These are phyloP conservation scores for Cyclophora albipunctata DNA, from an alignment of 2,888 invertebrate species.

Conservation along the genomic window DNA sequence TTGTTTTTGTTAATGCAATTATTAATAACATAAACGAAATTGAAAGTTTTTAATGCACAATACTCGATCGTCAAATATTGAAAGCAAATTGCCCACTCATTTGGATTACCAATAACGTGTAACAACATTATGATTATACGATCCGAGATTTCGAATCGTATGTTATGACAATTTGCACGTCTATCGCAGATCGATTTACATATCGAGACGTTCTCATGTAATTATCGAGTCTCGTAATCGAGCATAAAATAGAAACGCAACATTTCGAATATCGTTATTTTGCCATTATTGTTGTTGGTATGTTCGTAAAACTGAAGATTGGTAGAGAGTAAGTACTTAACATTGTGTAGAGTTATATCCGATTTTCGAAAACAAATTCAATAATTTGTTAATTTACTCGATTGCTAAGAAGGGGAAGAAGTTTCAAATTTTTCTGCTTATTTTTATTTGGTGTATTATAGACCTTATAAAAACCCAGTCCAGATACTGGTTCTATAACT, in stretches of 20 bases:
- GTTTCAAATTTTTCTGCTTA: no score
- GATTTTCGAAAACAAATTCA: no score
- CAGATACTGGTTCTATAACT: no score
- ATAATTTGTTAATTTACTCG: no score
- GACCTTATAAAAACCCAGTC: no score
- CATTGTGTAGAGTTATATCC: no score
- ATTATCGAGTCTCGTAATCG: background rate
- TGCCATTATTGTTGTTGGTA: no score
- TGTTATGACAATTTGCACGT: constrained; percentile 17
- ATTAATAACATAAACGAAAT: constrained; percentile 54
- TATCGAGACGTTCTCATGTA: constrained; percentile 8
- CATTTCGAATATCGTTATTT: no score
- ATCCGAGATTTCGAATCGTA: constrained; percentile 30
- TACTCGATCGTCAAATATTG: constrained; percentile 49
- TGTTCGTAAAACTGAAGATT: no score
- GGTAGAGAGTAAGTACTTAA: no score
- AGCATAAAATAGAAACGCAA: background rate
- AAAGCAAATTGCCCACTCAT: constrained; percentile 48
- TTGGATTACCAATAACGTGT: constrained; percentile 18
- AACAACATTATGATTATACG: constrained; percentile 33
- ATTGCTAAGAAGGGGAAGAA: no score
- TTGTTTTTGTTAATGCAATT: constrained; percentile 63
- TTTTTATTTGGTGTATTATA: no score
- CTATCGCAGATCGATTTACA: constrained; percentile 17
- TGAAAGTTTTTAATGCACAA: constrained; percentile 57